A percentile compares a stretch with the other conserved stretches of the same genome.
Conservation (phyloP, 53 echinoderm and acorn worm genomes). For the Paracentrotus lividus region DNA sequence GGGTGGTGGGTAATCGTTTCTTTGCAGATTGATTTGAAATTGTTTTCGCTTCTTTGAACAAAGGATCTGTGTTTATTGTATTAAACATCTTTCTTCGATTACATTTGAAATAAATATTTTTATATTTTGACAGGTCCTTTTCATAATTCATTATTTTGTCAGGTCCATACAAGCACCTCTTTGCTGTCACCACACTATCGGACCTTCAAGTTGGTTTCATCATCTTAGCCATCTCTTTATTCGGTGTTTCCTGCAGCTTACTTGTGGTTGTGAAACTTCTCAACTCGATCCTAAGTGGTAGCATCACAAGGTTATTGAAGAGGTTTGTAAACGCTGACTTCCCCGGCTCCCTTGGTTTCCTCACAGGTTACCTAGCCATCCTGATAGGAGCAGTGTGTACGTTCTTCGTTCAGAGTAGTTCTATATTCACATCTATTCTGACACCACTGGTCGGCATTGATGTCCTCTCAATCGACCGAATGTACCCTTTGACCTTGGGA, state of each 20-base stretch:
- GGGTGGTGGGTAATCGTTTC: too few species aligned
- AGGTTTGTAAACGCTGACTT: conserved; percentile 95
- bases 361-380: conserved; percentile 95
- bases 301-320: conserved; percentile 83
- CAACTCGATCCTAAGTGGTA: conserved; percentile 87
- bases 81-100: too few species aligned
- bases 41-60: too few species aligned
- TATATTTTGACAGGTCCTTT: too few species aligned
- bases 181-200: conserved; percentile 75
- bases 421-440: conserved; percentile 94
- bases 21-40: too few species aligned
- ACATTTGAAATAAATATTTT: too few species aligned
- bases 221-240: conserved; percentile 77
- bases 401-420: conserved; percentile 95
- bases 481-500: conserved; percentile 97
- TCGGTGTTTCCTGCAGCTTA: conserved; percentile 83
- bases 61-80: too few species aligned
- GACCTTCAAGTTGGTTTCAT: conserved; percentile 83
- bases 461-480: conserved; percentile 86
- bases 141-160: neutral
- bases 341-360: conserved; percentile 79
- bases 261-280: conserved; percentile 90
- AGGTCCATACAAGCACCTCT: conserved; percentile 84
- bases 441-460: conserved; percentile 96
- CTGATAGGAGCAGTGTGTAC: conserved; percentile 84